phyloP scores from a whole-genome alignment of 2,888 invertebrate genomes.

The Nomada flava region DNA sequence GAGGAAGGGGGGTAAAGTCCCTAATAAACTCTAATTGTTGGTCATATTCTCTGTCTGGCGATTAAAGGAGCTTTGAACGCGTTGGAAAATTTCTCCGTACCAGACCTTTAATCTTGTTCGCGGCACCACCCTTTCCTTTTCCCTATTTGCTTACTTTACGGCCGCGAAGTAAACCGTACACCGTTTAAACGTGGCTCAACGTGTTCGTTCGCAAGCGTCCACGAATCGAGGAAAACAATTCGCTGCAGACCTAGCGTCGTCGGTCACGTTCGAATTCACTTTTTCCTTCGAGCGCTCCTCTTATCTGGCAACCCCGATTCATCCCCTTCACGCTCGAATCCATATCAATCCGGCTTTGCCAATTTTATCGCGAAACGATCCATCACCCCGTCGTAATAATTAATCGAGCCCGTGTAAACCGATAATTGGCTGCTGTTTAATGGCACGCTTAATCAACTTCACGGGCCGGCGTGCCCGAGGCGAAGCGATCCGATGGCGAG shows the following conservation, averaged over 20 bases:
- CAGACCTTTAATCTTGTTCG: conserved; percentile 14
- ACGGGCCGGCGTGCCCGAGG: not conserved
- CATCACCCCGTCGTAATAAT: conserved; percentile 17
- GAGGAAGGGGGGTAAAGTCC: not conserved
- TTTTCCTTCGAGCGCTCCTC: not conserved
- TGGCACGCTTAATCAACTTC: conserved; percentile 22
- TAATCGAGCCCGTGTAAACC: conserved; percentile 18
- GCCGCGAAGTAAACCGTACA: not conserved
- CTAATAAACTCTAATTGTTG: conserved; percentile 31
- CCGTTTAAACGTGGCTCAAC: not conserved
- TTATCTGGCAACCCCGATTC: not conserved
- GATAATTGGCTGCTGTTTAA: conserved; percentile 10
- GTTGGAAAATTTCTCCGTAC: conserved; percentile 4
- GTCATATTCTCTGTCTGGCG: not conserved
- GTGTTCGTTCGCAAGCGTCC: not conserved
- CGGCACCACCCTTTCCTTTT: not conserved
- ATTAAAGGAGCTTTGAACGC: conserved; percentile 11
- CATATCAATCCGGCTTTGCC: not conserved
- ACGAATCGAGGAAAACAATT: not conserved
- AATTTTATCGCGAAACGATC: conserved; percentile 4
- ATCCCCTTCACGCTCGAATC: not conserved
- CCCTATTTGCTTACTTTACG: not conserved
- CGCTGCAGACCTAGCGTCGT: not conserved
- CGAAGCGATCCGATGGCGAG: not conserved
- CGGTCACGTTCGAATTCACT: not conserved